Evolutionary conservation across 2,113 vertebrate genomes (phyloP).

Genomic region (Antigone vipio): DNA sequence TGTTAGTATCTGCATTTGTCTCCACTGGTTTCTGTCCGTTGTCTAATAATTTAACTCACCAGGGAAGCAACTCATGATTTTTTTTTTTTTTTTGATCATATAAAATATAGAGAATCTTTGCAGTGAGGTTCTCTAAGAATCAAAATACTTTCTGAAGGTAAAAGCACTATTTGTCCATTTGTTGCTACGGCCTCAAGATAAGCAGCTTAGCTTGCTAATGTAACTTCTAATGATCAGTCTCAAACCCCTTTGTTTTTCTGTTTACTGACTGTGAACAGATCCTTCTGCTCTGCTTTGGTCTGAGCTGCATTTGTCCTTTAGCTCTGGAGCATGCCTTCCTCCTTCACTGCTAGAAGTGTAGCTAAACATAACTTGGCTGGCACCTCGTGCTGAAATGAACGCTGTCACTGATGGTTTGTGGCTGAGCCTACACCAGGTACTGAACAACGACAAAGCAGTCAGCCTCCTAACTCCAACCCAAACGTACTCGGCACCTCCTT

Average conservation of each 20-base stretch:
- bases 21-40: neutral
- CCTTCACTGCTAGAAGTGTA: neutral
- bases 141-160: neutral
- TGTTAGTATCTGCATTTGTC: neutral
- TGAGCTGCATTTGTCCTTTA: neutral
- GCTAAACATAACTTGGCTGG: slow-evolving; percentile 8
- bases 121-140: neutral
- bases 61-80: neutral
- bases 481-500: neutral
- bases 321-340: slow-evolving; percentile 3
- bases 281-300: neutral
- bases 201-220: neutral
- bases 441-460: neutral
- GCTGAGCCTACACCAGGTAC: neutral
- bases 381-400: neutral
- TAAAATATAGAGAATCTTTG: neutral
- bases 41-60: neutral
- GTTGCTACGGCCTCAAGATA: neutral
- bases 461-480: neutral
- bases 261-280: neutral
- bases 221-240: neutral
- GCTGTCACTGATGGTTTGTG: neutral
- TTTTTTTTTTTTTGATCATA: neutral
- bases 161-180: neutral
- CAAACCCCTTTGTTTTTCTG: neutral